These are phyloP conservation scores for Drosophila anceps DNA, from an alignment of 2,888 invertebrate species.

Conservation along the genomic window DNA sequence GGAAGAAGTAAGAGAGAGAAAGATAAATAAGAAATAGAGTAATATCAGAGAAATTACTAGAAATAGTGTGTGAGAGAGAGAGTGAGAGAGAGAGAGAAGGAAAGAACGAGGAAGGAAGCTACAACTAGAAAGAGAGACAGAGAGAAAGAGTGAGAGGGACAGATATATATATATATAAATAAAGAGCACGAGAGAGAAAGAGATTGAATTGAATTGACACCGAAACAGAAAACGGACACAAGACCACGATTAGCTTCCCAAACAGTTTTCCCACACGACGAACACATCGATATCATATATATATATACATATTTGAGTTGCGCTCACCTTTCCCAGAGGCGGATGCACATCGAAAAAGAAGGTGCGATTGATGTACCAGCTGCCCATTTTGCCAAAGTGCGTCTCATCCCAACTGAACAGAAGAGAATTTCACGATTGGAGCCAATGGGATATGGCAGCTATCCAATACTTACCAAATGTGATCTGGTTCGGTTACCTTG, in stretches of 20 bases:
- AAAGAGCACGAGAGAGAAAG: neutral
- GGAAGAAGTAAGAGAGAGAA: no score
- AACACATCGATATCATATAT: no score
- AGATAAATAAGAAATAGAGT: no score
- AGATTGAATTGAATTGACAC: neutral
- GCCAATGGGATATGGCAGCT: neutral
- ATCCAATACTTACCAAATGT: constrained; percentile 91
- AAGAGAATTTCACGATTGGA: neutral
- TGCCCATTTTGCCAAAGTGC: constrained; percentile 98
- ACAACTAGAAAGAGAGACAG: neutral
- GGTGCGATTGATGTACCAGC: constrained; percentile 98
- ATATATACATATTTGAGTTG: neutral
- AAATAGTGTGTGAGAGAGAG: no score
- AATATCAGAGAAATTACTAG: no score
- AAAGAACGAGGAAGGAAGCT: neutral
- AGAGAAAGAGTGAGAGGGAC: neutral
- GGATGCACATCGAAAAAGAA: constrained; percentile 99
- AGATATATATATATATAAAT: neutral
- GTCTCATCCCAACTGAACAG: constrained; percentile 97
- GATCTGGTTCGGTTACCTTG: constrained; percentile 95
- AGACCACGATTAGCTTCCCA: no score
- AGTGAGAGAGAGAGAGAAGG: no score
- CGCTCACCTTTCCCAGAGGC: constrained; percentile 94
- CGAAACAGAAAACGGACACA: no score
- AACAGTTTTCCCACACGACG: no score